These are phyloP conservation scores for Mactra quadrangularis DNA, from an alignment of 1,140 invertebrate genomes.

Conservation along the genomic window DNA sequence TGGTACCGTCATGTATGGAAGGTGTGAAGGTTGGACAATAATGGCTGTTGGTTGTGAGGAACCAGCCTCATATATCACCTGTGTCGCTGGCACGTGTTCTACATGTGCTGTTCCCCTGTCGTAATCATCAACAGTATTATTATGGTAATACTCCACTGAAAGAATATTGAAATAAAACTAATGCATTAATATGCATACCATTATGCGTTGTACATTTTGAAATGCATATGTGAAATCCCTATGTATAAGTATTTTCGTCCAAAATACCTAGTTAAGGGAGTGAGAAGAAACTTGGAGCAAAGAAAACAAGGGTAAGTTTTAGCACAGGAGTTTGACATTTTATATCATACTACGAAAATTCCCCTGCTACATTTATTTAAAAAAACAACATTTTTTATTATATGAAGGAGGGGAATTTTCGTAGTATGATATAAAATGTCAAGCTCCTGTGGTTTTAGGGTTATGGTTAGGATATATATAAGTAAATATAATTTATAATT, in stretches of 20 bases:
- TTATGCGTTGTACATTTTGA: no score
- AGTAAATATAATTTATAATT: no score
- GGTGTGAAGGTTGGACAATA: background rate
- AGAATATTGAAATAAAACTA: background rate
- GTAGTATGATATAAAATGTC: no score
- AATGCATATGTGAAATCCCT: background rate
- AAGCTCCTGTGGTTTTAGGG: no score
- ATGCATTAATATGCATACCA: background rate
- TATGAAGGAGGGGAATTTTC: no score
- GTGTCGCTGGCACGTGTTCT: background rate
- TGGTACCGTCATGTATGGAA: background rate
- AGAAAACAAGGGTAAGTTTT: background rate
- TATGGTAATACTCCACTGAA: slow-evolving; percentile 48
- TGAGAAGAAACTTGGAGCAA: background rate
- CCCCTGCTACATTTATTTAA: no score
- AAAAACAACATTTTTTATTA: no score
- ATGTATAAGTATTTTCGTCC: background rate
- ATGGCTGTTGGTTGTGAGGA: background rate
- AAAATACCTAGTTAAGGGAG: background rate
- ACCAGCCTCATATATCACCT: slow-evolving; percentile 5
- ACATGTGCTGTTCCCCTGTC: slow-evolving; percentile 4
- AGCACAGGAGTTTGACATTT: no score
- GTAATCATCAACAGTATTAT: slow-evolving; percentile 9
- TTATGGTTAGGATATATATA: no score
- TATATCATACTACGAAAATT: no score